Evolutionary conservation across 2,113 vertebrate genomes (phyloP).

Genomic region (Dryoscopus gambensis): DNA sequence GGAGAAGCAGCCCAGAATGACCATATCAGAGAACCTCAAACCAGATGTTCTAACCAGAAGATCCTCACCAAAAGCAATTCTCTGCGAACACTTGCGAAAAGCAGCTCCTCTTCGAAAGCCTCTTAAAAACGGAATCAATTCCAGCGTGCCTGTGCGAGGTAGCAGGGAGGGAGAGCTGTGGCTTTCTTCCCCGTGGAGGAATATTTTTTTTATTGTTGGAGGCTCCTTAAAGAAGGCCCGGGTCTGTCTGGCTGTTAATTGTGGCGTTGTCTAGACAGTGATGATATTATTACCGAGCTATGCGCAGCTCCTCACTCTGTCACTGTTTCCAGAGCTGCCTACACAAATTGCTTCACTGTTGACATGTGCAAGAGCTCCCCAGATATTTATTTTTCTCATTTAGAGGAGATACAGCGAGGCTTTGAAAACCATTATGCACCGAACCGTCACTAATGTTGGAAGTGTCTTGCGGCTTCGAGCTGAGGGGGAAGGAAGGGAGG

Average conservation of each 20-base stretch:
- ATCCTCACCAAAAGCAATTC: background rate
- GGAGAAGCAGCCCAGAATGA: background rate
- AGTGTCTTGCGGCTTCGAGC: background rate
- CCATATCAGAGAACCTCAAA: background rate
- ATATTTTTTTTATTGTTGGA: slow-evolving; percentile 55
- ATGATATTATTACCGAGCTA: slow-evolving; percentile 81
- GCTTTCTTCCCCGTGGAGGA: slow-evolving; percentile 51
- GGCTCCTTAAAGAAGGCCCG: slow-evolving; percentile 68
- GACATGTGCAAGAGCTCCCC: slow-evolving; percentile 69
- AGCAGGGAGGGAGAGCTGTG: slow-evolving; percentile 27
- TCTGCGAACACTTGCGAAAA: background rate
- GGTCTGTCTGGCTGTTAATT: slow-evolving; percentile 79
- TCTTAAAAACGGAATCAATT: slow-evolving; percentile 1
- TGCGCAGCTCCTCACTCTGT: slow-evolving; percentile 73
- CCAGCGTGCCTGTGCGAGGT: background rate
- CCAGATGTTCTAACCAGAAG: slow-evolving; percentile 24
- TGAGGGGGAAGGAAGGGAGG: background rate
- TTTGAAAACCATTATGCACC: slow-evolving; percentile 59
- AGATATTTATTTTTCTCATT: slow-evolving; percentile 70
- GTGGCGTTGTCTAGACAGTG: slow-evolving; percentile 81
- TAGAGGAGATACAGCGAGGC: slow-evolving; percentile 51
- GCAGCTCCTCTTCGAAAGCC: background rate
- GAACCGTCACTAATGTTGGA: slow-evolving; percentile 34
- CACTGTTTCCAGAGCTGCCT: slow-evolving; percentile 76
- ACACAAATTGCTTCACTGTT: slow-evolving; percentile 75